phyloP scores from a whole-genome alignment of 1,140 invertebrate genomes.

The Drosophila kohkoa region DNA sequence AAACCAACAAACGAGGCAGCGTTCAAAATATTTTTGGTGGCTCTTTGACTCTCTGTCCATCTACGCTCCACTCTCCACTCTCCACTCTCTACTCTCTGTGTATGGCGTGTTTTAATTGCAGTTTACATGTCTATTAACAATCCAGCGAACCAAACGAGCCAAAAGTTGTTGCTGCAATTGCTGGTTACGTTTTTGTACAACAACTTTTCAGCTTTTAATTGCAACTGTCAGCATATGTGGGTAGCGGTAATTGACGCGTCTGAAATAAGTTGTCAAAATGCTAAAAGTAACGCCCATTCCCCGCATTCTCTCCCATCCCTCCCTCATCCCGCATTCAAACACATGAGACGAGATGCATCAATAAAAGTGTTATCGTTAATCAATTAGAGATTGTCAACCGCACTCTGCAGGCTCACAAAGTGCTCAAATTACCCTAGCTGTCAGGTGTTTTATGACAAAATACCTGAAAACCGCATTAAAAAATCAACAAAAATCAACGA shows the following conservation, averaged over 20 bases:
- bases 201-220: conserved; percentile 52
- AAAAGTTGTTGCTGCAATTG: conserved; percentile 25
- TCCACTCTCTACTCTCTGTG: too few relatives aligned
- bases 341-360: conserved; percentile 26
- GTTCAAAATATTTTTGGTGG: conserved; percentile 70
- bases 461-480: conserved; percentile 44
- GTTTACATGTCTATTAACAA: conserved; percentile 82
- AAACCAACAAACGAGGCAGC: conserved; percentile 32
- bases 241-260: conserved; percentile 52
- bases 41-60: conserved; percentile 3
- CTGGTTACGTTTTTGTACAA: conserved; percentile 20
- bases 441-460: conserved; percentile 56
- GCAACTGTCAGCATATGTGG: conserved; percentile 56
- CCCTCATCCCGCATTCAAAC: not conserved
- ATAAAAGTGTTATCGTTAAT: conserved; percentile 42
- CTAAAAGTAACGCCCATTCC: conserved; percentile 33
- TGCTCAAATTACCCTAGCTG: conserved; percentile 51
- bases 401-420: conserved; percentile 34
- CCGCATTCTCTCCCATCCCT: not conserved
- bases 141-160: conserved; percentile 31
- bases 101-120: conserved; percentile 75
- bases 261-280: conserved; percentile 56
- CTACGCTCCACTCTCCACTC: too few relatives aligned
- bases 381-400: conserved; percentile 54
- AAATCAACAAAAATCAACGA: conserved; percentile 10